Percentiles rank a stretch among this genome's conserved stretches.
These are phyloP conservation scores for Ditylenchus weischeri DNA, from an alignment of 2,888 invertebrate species.

Conservation along the genomic window DNA sequence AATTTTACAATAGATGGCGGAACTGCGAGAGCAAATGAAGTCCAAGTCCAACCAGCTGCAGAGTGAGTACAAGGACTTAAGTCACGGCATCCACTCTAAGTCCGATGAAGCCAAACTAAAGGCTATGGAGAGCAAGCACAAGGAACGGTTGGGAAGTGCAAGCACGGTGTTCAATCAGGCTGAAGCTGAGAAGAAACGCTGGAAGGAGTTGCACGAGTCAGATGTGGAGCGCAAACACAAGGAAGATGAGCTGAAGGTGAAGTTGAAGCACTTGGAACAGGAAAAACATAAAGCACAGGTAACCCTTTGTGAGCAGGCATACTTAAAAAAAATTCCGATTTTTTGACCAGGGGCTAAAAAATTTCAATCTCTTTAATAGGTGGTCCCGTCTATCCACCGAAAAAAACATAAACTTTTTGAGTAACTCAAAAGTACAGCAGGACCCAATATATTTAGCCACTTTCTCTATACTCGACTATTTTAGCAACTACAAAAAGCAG, in stretches of 20 bases:
- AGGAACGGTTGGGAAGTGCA: slow-evolving; percentile 29
- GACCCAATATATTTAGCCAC: no score
- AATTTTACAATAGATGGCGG: slow-evolving; percentile 42
- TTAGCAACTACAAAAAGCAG: slow-evolving; percentile 15
- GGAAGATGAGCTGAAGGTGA: slow-evolving; percentile 30
- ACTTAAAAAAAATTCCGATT: no score
- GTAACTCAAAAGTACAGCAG: no score
- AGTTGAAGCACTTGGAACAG: slow-evolving; percentile 24
- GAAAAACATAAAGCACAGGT: slow-evolving; percentile 29
- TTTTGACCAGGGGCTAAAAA: no score
- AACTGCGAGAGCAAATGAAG: slow-evolving; percentile 55
- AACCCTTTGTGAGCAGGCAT: neutral
- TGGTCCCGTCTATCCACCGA: no score
- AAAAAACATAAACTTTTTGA: no score
- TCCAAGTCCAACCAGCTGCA: slow-evolving; percentile 45
- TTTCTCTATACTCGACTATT: neutral
- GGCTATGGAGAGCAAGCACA: slow-evolving; percentile 38
- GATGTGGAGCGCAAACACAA: slow-evolving; percentile 34
- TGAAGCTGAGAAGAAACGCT: slow-evolving; percentile 49
- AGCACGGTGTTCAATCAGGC: slow-evolving; percentile 40
- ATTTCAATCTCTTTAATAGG: no score
- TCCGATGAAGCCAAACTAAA: slow-evolving; percentile 37
- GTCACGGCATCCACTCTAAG: slow-evolving; percentile 37
- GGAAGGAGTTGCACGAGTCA: slow-evolving; percentile 43
- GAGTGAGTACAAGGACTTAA: slow-evolving; percentile 40